Conservation (phyloP, 2,888 invertebrate genomes). For the Leptopterna dolabrata region DNA sequence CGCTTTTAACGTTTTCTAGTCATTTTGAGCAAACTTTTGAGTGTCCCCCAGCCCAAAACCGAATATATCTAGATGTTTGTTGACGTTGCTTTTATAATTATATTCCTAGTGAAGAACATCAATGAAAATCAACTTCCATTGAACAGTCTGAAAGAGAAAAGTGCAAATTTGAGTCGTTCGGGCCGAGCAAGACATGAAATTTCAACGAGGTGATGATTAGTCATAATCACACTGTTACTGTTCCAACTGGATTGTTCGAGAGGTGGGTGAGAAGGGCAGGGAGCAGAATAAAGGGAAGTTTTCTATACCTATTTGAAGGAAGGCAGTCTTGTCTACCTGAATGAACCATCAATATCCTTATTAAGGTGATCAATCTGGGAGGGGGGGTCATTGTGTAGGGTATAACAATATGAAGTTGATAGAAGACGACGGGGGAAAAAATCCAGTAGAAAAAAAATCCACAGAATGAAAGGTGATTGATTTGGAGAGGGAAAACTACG, state of each 20-base stretch:
- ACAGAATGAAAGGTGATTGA: slow-evolving; percentile 26
- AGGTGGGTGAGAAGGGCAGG: not conserved
- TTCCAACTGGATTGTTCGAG: not conserved
- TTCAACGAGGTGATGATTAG: slow-evolving; percentile 37
- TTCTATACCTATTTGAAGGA: not conserved
- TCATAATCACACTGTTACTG: slow-evolving; percentile 46
- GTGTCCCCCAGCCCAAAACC: too few relatives aligned
- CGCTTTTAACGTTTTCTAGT: too few relatives aligned
- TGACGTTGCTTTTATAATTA: too few relatives aligned
- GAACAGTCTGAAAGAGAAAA: not conserved
- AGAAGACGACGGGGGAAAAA: not conserved
- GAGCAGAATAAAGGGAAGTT: not conserved
- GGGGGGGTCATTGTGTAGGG: slow-evolving; percentile 34
- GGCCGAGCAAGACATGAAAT: slow-evolving; percentile 2
- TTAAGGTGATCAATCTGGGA: slow-evolving; percentile 53
- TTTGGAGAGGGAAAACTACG: slow-evolving; percentile 1
- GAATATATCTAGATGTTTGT: too few relatives aligned
- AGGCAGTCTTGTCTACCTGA: slow-evolving; percentile 34
- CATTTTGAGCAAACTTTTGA: too few relatives aligned
- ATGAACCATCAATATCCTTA: slow-evolving; percentile 53
- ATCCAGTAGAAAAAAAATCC: not conserved
- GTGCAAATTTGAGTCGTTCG: slow-evolving; percentile 11
- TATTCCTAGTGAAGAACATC: not conserved
- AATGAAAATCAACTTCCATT: not conserved
- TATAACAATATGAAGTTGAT: slow-evolving; percentile 36